phyloP scores from a whole-genome alignment of 2,888 invertebrate genomes.

The Dione vanillae region DNA sequence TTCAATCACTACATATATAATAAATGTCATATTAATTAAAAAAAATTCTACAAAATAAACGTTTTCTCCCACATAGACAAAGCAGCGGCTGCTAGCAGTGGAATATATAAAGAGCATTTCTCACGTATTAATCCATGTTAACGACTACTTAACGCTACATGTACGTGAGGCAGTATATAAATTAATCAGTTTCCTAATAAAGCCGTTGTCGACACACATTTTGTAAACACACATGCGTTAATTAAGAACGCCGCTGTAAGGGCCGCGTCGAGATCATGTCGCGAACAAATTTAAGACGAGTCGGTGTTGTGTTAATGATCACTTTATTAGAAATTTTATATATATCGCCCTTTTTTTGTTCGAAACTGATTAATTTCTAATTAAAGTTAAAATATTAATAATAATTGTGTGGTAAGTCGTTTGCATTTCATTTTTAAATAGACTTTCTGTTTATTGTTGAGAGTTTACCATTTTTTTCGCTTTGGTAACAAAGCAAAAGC shows the following conservation, averaged over 20 bases:
- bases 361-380: no score
- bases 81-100: background rate
- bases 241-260: slow-evolving; percentile 19
- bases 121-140: background rate
- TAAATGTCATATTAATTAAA: no score
- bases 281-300: slow-evolving; percentile 10
- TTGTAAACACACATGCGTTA: slow-evolving; percentile 21
- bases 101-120: background rate
- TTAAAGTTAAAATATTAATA: no score
- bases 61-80: no score
- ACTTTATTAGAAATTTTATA: slow-evolving; percentile 9
- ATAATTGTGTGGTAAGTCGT: no score
- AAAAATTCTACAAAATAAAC: no score
- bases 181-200: slow-evolving; percentile 34
- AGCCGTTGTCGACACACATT: slow-evolving; percentile 26
- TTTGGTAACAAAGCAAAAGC: no score
- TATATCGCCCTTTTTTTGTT: no score
- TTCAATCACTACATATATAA: no score
- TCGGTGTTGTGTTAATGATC: slow-evolving; percentile 11
- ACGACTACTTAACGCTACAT: background rate
- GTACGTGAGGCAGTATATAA: slow-evolving; percentile 23
- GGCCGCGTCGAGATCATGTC: background rate
- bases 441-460: no score
- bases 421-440: no score
- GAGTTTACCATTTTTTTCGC: no score